Evolutionary conservation across 2,113 vertebrate species (phyloP), one percentile per base, ranked within the genome.

Genomic region (Tragelaphus imberbis): DNA sequence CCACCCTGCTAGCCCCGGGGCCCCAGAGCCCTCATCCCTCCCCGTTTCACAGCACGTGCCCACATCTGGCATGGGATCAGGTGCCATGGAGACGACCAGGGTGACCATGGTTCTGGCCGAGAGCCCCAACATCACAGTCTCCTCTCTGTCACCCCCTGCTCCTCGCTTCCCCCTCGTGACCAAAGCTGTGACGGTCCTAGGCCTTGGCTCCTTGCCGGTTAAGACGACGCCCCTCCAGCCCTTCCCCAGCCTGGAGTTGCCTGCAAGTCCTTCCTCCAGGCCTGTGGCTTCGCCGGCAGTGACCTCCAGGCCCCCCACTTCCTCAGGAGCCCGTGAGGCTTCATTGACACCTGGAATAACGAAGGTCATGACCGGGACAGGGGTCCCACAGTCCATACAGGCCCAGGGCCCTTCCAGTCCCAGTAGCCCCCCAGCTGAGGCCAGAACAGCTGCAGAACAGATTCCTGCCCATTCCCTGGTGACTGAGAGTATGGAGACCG

Each of bases 141-240:
- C 96, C 15, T 88, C 97, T 44, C 65, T 0, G 63, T 97, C 91
- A 0, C 84, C 95, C 44, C 49, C 86, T 28, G 84, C 8, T 8
- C 95, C 96, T 53, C 94, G 33, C 55, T 33, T 95, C 49, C 96
- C 98, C 2, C 95, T 98, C 33, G 21, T 95, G 96, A 98, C 98
- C 95, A 98, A 95, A 95, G 96, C 98, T 13, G 91, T 95, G 90
- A 98, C 97, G 0, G 75, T 56, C 21, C 75, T 61, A 23, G 71
- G 89, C 12, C 87, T n/a, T 1, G 40, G 93, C 80, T 93, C 96
- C 65, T 81, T 61, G 55, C 93, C 96, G 16, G 25, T 87, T 21
- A 94, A 59, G 84, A 96, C 91, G 0, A 96, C 92, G 10, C 17
- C 91, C 25, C 47, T 75, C 16, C 94, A 84, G 30, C 55, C 96